phyloP scores from a whole-genome alignment of 2,797 vertebrate genomes.

The Argentina silus region DNA sequence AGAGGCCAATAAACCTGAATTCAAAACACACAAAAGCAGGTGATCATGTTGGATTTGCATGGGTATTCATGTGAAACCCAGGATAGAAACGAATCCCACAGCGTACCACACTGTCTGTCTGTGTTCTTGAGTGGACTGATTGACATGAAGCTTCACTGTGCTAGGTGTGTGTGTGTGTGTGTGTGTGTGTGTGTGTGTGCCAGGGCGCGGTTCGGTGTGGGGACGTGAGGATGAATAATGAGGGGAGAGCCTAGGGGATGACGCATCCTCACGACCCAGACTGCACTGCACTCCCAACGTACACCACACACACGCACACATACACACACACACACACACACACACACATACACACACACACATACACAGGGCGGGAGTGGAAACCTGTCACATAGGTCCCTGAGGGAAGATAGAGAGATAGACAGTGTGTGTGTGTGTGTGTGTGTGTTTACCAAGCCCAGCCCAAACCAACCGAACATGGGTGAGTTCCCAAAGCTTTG shows the following conservation, averaged over 20 bases:
- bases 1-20: too few relatives aligned
- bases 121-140: too few relatives aligned
- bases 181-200: neutral
- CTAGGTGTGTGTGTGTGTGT: neutral
- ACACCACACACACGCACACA: neutral
- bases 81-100: too few relatives aligned
- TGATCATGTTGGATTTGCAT: too few relatives aligned
- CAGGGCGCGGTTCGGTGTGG: conserved; percentile 23
- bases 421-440: neutral
- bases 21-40: too few relatives aligned
- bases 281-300: conserved; percentile 26
- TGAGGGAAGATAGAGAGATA: neutral
- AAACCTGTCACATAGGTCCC: conserved; percentile 19
- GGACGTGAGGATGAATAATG: conserved; percentile 41
- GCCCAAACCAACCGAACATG: too few relatives aligned
- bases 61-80: too few relatives aligned
- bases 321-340: neutral
- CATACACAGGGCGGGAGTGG: conserved; percentile 30
- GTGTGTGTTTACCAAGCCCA: too few relatives aligned
- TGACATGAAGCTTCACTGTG: too few relatives aligned
- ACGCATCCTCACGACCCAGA: conserved; percentile 58
- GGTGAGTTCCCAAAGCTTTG: too few relatives aligned
- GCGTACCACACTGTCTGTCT: too few relatives aligned
- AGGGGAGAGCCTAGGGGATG: conserved; percentile 48
- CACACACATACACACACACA: conserved; percentile 8